Base-by-base conservation (phyloP, 2,888 invertebrate genomes). In the Macaria liturata region DNA sequence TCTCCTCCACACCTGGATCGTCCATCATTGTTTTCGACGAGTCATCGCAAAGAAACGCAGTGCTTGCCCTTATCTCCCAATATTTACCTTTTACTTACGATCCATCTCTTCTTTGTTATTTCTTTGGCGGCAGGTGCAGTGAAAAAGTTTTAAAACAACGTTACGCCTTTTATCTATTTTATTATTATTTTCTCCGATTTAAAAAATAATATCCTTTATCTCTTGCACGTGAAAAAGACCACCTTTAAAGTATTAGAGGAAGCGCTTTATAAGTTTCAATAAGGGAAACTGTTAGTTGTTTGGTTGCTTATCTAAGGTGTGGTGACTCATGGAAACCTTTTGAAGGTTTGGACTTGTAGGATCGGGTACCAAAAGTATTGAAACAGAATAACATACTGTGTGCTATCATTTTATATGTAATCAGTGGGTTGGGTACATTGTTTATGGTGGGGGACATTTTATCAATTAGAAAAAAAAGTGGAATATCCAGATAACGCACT, bases 11-110 rank as follows among this genome's bases (percentile, higher is more conserved):
- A 37, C 34, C 34, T n/a, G 42, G 9, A 42, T 42, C 9, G 72
- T 71, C 71, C 72, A 80, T 81, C 79, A 87, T 88, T 88, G 87
- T 88, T 85, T 81, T 61, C 65, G 67, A 57, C 79, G 78, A 84
- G 71, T 88, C 87, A 87, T 83, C 80, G 77, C 67, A 64, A 65
- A 76, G 69, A 72, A 76, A 70, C 75, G 83, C 76, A 54, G 58
- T 70, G 70, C 74, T 69, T 75, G 65, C 72, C 72, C 71, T 81
- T 76, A 80, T 81, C 82, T 80, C 64, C 72, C 72, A 72, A 75
- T 84, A 78, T 83, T 83, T 81, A 82, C 75, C 70, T 77, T 76
- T 69, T 83, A 76, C 81, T 83, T 80, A 81, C 76, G 70, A 76
- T 74, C 68, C 67, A 63, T 72, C 76, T 75, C 74, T 74, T 76